A percentile compares a stretch with the other conserved stretches of the same genome.
Conservation (phyloP, 2,888 invertebrate species). For the Chrysodeixis includens region DNA sequence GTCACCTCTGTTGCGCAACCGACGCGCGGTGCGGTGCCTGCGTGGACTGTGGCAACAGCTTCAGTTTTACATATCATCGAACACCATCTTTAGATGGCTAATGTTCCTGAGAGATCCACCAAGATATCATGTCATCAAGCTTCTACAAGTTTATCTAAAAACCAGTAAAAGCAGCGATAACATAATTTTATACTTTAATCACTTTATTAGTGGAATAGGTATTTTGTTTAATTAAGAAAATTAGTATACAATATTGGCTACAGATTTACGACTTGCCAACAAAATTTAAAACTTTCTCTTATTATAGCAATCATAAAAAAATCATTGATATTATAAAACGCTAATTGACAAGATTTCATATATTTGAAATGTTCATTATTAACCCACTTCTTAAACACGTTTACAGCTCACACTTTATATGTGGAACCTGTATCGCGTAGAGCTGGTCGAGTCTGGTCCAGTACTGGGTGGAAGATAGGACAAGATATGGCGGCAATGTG, state of each 20-base stretch:
- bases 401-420: neutral
- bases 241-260: constrained; percentile 25
- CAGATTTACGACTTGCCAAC: constrained; percentile 33
- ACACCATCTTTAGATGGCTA: neutral
- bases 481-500: neutral
- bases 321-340: constrained; percentile 39
- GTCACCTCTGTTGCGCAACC: constrained; percentile 36
- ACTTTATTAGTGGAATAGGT: constrained; percentile 30
- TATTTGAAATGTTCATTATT: constrained; percentile 8
- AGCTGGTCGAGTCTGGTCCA: neutral
- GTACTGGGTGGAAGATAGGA: neutral
- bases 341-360: constrained; percentile 26
- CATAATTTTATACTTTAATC: constrained; percentile 22
- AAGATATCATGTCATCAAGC: neutral
- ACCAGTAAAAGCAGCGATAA: constrained; percentile 16
- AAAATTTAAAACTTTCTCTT: constrained; percentile 40
- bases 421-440: neutral
- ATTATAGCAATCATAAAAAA: constrained; percentile 34
- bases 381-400: neutral
- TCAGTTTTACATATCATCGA: neutral
- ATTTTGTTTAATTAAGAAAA: constrained; percentile 42
- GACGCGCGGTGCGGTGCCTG: neutral
- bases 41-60: neutral
- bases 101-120: neutral
- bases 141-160: constrained; percentile 11